Evolutionary conservation across 2,888 invertebrate species (phyloP), one percentile per base, ranked within the genome.

Genomic region (Ctena decussata): DNA sequence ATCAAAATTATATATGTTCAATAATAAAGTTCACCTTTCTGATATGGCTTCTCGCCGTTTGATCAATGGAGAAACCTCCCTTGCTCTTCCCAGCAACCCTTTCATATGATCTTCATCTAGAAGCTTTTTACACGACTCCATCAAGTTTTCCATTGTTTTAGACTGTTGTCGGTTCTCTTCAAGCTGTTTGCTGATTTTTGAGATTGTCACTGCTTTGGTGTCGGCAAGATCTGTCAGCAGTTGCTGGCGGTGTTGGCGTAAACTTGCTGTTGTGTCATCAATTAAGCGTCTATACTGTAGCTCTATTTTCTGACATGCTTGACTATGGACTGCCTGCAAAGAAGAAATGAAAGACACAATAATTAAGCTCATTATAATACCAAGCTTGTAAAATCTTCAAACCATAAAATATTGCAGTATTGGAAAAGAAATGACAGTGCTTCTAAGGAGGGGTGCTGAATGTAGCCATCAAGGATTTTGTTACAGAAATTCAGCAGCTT

Each of bases 211-310:
- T 24, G 89, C 75, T 76, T 90, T 92, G 37, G 77, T 76, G 53
- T 84, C 84, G 0, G 87, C 80, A 15, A 90, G 72, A 11, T 86
- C 49, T 30, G 85, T 80, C 27, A 93, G 75, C 11, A 90, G 80
- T 6, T 78, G 71, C n/a, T 89, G 87, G 72, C 91, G 91, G 76
- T 93, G 93, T 35, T 90, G 90, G 27, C 84, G 78, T 49, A 94
- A 85, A 32, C 92, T 90, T 5, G 87, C 72, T 2, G 91, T 93
- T 18, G 94, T 74, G 84, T 94, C 94, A 8, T 91, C 91, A 21
- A 94, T 70, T 30, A 93, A 75, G 21, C 93, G 85, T 41, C 87
- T 83, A 74, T 91, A 94, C 81, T 94, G 94, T 32, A 89, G 82
- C 57, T 93, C 93, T 8, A 94, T 86, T 76, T 91, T 92, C 74